Percentiles rank a stretch among this genome's conserved stretches.
phyloP scores from a whole-genome alignment of 2,113 vertebrate species.

The Mus musculus region GRCm39 chr2:90777001-90777500 shows the following conservation, averaged over 20 bases:
- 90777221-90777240: too few relatives aligned
- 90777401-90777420: background rate
- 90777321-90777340: background rate
- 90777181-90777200: too few relatives aligned
- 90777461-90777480: background rate
- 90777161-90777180: too few relatives aligned
- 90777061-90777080: slow-evolving; percentile 18
- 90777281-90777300: background rate
- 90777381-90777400: background rate
- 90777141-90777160: too few relatives aligned
- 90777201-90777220: too few relatives aligned
- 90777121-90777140: background rate
- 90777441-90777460: background rate
- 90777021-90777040: background rate
- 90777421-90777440: background rate
- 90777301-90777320: background rate
- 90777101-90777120: background rate
- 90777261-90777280: too few relatives aligned
- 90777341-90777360: background rate
- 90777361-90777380: background rate
- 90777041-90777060: background rate
- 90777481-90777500: background rate
- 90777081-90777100: slow-evolving; percentile 8
- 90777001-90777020: slow-evolving; percentile 9
- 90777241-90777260: too few relatives aligned